Percentiles rank a stretch among this genome's conserved stretches.
Conservation (phyloP, 2,888 invertebrate genomes). For the Dione vanillae region DNA sequence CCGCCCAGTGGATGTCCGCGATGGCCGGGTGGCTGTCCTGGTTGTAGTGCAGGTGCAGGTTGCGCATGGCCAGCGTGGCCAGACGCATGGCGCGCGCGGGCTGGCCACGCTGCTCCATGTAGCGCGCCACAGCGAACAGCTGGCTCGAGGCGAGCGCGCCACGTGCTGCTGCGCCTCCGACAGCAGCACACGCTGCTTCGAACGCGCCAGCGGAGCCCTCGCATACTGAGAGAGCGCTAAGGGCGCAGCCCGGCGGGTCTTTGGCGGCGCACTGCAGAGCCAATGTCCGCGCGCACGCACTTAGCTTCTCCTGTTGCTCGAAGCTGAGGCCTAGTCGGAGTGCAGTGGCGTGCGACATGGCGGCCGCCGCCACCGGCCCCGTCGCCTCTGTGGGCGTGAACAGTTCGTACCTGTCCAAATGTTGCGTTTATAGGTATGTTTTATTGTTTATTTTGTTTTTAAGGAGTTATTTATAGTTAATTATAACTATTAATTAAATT, state of each 20-base stretch:
- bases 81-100: constrained; percentile 92
- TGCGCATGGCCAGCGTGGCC: constrained; percentile 92
- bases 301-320: constrained; percentile 91
- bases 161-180: constrained; percentile 90
- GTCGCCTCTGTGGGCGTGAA: constrained; percentile 95
- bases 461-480: too few relatives aligned
- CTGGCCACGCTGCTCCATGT: constrained; percentile 94
- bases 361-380: constrained; percentile 91
- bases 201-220: constrained; percentile 93
- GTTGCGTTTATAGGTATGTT: too few relatives aligned
- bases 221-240: constrained; percentile 92
- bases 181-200: constrained; percentile 93
- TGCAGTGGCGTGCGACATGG: constrained; percentile 92
- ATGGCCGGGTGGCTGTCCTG: constrained; percentile 94
- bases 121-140: constrained; percentile 92
- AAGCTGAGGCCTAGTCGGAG: constrained; percentile 89
- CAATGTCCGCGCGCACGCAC: constrained; percentile 89
- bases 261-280: constrained; percentile 93
- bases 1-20: constrained; percentile 95
- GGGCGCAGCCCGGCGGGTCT: constrained; percentile 94
- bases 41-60: constrained; percentile 92
- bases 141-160: constrained; percentile 92
- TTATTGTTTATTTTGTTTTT: too few relatives aligned
- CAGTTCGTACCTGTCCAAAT: constrained; percentile 85
- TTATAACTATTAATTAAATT: too few relatives aligned